Conservation (phyloP, 2,113 vertebrate species). For the Sceloporus undulatus region DNA sequence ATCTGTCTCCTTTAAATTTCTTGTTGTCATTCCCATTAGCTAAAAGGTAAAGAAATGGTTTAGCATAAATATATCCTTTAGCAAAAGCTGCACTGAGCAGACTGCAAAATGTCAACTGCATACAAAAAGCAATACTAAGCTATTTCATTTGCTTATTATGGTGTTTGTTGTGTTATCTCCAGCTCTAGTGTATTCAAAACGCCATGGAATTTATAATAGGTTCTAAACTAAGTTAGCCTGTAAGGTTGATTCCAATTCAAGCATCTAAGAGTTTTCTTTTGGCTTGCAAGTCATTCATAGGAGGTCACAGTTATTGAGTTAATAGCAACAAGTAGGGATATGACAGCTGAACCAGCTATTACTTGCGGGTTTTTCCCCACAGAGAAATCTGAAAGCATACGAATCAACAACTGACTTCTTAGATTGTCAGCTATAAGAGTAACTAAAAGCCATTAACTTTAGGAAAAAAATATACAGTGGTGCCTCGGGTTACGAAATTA, state of each 20-base stretch:
- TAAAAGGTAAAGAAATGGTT: constrained; percentile 64
- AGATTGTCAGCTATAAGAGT: not conserved
- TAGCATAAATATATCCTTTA: constrained; percentile 18
- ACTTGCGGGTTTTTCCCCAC: not conserved
- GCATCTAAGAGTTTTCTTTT: not conserved
- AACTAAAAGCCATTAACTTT: too few relatives aligned
- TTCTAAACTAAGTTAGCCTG: not conserved
- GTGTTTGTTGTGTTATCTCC: not conserved
- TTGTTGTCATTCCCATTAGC: constrained; percentile 82
- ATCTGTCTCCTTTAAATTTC: constrained; percentile 77
- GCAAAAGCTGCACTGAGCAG: not conserved
- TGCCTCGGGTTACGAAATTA: too few relatives aligned
- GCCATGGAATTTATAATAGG: not conserved
- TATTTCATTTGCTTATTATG: not conserved
- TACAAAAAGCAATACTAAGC: not conserved
- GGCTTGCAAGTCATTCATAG: not conserved
- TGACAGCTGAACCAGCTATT: not conserved
- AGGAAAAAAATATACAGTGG: not conserved
- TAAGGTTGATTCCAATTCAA: not conserved
- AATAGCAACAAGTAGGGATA: not conserved
- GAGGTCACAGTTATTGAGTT: not conserved
- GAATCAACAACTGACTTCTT: not conserved
- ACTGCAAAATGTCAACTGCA: not conserved
- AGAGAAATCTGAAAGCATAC: not conserved
- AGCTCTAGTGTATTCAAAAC: not conserved